Evolutionary conservation across 53 echinoderm and acorn worm genomes (phyloP).

Genomic region (Astropecten irregularis): DNA sequence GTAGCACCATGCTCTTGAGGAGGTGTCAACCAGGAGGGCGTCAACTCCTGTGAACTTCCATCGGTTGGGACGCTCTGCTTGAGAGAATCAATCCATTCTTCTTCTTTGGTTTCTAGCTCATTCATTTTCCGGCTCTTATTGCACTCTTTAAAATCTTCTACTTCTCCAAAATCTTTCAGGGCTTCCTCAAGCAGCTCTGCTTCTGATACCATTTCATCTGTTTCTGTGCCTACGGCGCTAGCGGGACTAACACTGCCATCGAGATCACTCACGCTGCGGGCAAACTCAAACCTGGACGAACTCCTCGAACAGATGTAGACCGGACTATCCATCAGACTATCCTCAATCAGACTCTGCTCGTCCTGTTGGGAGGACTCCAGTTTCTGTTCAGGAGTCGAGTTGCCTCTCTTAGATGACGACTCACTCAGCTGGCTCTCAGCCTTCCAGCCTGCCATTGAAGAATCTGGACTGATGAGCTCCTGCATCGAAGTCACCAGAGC

Average conservation of each 20-base stretch:
- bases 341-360: conserved; percentile 93
- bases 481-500: conserved; percentile 55
- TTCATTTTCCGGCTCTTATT: conserved; percentile 24
- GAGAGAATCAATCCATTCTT: conserved; percentile 40
- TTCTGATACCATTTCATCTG: conserved; percentile 94
- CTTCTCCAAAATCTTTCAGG: conserved; percentile 61
- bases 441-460: conserved; percentile 14
- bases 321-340: conserved; percentile 92
- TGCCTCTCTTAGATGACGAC: conserved; percentile 18
- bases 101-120: conserved; percentile 10
- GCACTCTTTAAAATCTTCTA: conserved; percentile 49
- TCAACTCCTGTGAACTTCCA: conserved; percentile 44
- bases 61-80: conserved; percentile 42
- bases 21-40: conserved; percentile 48
- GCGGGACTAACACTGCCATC: conserved; percentile 73
- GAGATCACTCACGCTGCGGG: conserved; percentile 72
- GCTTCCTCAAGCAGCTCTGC: conserved; percentile 89
- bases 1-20: conserved; percentile 6
- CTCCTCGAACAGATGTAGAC: conserved; percentile 91
- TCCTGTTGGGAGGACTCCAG: conserved; percentile 64
- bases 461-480: conserved; percentile 55
- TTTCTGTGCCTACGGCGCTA: conserved; percentile 82
- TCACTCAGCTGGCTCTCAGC: conserved; percentile 15
- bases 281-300: conserved; percentile 98
- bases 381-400: conserved; percentile 29